Evolutionary conservation across 2,797 vertebrate species (phyloP).

Genomic region (Tachyglossus aculeatus): DNA sequence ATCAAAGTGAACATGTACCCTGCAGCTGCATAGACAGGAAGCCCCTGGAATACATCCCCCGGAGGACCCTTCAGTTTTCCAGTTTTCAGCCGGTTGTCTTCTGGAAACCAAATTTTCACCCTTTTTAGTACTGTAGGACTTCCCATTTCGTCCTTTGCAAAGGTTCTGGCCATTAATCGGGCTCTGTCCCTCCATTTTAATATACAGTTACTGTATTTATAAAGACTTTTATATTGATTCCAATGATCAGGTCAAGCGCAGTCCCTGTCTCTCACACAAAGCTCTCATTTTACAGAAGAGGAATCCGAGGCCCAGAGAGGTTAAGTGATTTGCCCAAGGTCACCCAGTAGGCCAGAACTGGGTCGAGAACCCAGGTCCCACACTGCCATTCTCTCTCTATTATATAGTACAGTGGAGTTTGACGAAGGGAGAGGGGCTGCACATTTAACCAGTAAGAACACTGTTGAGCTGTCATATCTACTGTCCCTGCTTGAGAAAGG

Average conservation of each 20-base stretch:
- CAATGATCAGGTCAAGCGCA: neutral
- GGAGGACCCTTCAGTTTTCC: neutral
- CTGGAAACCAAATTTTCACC: neutral
- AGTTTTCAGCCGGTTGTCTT: neutral
- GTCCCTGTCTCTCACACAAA: too few relatives aligned
- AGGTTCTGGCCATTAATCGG: too few relatives aligned
- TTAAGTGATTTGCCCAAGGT: neutral
- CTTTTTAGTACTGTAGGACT: neutral
- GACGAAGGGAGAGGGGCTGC: too few relatives aligned
- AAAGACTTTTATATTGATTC: too few relatives aligned
- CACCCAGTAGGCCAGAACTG: neutral
- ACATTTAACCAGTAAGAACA: too few relatives aligned
- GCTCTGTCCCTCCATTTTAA: too few relatives aligned
- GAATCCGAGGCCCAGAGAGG: neutral
- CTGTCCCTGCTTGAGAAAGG: too few relatives aligned
- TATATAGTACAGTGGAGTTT: too few relatives aligned
- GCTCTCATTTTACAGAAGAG: neutral
- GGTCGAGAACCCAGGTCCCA: too few relatives aligned
- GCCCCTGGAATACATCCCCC: neutral
- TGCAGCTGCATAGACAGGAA: conserved; percentile 7
- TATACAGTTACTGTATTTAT: too few relatives aligned
- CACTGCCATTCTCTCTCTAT: too few relatives aligned
- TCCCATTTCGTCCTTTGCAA: neutral
- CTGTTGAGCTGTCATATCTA: too few relatives aligned
- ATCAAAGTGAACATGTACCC: conserved; percentile 32